These are phyloP conservation scores for Formica aserva DNA, from an alignment of 2,888 invertebrate genomes.

Conservation along the genomic window DNA sequence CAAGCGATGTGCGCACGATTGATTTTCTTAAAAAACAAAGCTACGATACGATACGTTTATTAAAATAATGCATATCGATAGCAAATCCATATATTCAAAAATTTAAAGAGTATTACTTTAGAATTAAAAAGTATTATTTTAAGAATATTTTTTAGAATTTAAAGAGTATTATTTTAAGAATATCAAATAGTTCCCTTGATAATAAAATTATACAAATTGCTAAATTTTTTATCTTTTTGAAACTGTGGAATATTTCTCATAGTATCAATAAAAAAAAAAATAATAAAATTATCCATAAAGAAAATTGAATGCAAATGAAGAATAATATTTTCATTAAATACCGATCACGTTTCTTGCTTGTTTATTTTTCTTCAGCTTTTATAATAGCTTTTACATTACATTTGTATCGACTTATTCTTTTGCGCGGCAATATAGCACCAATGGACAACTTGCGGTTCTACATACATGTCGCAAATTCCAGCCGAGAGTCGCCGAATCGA, in stretches of 20 bases:
- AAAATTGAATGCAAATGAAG: slow-evolving; percentile 33
- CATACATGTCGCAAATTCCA: slow-evolving; percentile 14
- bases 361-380: slow-evolving; percentile 17
- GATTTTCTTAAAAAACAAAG: not conserved
- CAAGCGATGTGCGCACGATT: not conserved
- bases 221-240: not conserved
- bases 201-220: not conserved
- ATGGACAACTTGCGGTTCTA: slow-evolving; percentile 27
- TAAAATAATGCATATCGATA: not conserved
- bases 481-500: slow-evolving; percentile 34
- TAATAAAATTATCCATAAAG: not conserved
- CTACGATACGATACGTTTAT: not conserved
- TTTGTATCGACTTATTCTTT: slow-evolving; percentile 18
- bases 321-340: slow-evolving; percentile 24
- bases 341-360: not conserved
- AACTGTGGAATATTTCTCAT: not conserved
- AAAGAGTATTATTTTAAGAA: no score
- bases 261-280: not conserved
- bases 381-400: slow-evolving; percentile 32
- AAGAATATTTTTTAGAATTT: no score
- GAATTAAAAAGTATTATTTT: no score
- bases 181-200: not conserved
- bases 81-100: not conserved
- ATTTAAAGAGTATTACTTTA: not conserved
- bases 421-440: not conserved